A percentile compares a stretch with the other conserved stretches of the same genome.
Evolutionary conservation across 2,888 invertebrate species (phyloP).

Genomic region (Morpho achilles): DNA sequence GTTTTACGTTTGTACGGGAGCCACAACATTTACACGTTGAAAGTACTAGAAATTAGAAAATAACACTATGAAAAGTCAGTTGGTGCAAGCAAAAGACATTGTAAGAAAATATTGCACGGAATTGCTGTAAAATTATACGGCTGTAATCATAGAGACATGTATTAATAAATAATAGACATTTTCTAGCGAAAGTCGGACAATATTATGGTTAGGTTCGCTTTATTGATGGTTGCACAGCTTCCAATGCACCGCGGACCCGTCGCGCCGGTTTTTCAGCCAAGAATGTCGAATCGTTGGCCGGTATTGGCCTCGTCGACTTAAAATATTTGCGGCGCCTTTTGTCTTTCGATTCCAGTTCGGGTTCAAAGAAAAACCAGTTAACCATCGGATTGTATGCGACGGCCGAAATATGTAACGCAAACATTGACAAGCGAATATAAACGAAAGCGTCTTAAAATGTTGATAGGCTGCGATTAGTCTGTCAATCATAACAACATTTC

Average conservation of each 20-base stretch:
- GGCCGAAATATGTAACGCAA: slow-evolving; percentile 7
- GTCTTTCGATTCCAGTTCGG: slow-evolving; percentile 19
- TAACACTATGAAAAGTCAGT: background rate
- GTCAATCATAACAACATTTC: no score
- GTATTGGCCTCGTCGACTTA: slow-evolving; percentile 18
- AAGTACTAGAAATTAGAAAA: no score
- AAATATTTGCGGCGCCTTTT: slow-evolving; percentile 23
- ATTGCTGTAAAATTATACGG: slow-evolving; percentile 5
- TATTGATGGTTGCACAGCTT: slow-evolving; percentile 21
- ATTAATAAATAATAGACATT: slow-evolving; percentile 14
- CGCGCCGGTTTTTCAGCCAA: slow-evolving; percentile 32
- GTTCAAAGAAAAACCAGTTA: slow-evolving; percentile 15
- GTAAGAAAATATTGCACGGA: slow-evolving; percentile 1
- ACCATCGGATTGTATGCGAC: slow-evolving; percentile 1
- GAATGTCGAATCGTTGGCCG: slow-evolving; percentile 31
- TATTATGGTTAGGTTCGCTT: slow-evolving; percentile 20
- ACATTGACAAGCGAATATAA: background rate
- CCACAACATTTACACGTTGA: no score
- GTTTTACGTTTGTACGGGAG: no score
- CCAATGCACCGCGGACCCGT: slow-evolving; percentile 24
- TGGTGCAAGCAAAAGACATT: slow-evolving; percentile 1
- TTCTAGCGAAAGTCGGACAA: slow-evolving; percentile 30
- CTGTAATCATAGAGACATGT: slow-evolving; percentile 10
- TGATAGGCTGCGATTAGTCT: no score
- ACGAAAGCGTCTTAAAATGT: no score